These are phyloP conservation scores for Periophthalmus modestus DNA, from an alignment of 2,113 vertebrate genomes.

Conservation along the genomic window DNA sequence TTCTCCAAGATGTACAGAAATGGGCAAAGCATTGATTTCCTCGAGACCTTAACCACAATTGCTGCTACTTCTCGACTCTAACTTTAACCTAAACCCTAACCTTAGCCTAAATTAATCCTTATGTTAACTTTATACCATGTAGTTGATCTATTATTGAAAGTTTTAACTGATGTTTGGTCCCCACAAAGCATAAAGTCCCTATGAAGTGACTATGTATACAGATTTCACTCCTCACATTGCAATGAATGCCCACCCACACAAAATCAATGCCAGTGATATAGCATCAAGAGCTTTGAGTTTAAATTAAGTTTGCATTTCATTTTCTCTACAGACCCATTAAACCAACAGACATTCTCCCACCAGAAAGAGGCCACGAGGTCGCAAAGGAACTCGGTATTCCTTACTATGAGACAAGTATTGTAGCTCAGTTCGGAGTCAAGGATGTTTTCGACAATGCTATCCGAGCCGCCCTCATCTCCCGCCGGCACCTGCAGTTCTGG, in stretches of 20 bases:
- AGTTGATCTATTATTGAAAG: too few relatives aligned
- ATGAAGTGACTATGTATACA: too few relatives aligned
- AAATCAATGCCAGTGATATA: background rate
- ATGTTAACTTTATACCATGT: background rate
- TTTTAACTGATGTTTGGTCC: too few relatives aligned
- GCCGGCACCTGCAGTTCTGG: conserved; percentile 92
- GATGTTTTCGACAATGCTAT: conserved; percentile 94
- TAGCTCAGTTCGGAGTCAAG: conserved; percentile 91
- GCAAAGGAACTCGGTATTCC: conserved; percentile 90
- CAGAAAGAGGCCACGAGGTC: conserved; percentile 88
- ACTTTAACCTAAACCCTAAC: background rate
- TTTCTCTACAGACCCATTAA: conserved; percentile 83
- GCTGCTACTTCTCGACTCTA: background rate
- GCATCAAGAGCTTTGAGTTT: background rate
- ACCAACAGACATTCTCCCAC: conserved; percentile 86
- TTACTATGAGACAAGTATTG: conserved; percentile 91
- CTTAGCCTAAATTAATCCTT: background rate
- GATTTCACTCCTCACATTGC: too few relatives aligned
- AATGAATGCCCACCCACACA: background rate
- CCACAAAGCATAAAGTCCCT: too few relatives aligned
- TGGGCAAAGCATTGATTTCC: too few relatives aligned
- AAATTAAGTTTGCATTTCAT: conserved; percentile 15
- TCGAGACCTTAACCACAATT: background rate
- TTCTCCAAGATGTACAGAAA: too few relatives aligned
- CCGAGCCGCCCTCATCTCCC: conserved; percentile 87